Evolutionary conservation across 2,888 invertebrate genomes (phyloP).

Genomic region (Cantharis lateralis): DNA sequence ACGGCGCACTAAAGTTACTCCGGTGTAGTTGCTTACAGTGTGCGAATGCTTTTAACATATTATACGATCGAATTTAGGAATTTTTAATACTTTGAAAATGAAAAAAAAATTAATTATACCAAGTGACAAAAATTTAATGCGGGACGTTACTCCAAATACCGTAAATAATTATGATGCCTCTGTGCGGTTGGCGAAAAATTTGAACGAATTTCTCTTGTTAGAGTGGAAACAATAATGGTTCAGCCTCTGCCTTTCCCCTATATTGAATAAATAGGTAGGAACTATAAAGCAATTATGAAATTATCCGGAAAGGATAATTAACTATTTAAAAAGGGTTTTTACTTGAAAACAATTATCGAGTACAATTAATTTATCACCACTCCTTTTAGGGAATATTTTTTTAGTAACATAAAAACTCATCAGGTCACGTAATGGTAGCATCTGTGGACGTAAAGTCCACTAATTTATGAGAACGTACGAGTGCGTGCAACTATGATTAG

Average conservation of each 20-base stretch:
- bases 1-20: background rate
- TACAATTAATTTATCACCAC: constrained; percentile 35
- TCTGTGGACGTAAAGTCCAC: constrained; percentile 46
- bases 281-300: background rate
- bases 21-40: background rate
- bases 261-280: background rate
- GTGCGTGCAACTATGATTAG: constrained; percentile 51
- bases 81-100: background rate
- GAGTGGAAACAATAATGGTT: background rate
- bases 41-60: background rate
- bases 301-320: background rate
- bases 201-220: background rate
- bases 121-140: background rate
- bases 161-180: background rate
- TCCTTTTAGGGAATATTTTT: constrained; percentile 38
- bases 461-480: constrained; percentile 46
- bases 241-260: background rate
- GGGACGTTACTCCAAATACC: background rate
- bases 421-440: constrained; percentile 40
- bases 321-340: background rate
- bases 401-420: constrained; percentile 36
- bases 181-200: background rate
- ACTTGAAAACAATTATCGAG: constrained; percentile 3
- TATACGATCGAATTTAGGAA: background rate
- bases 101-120: background rate